phyloP scores from a whole-genome alignment of 2,888 invertebrate species.

The Eumacrocentrus americanus region DNA sequence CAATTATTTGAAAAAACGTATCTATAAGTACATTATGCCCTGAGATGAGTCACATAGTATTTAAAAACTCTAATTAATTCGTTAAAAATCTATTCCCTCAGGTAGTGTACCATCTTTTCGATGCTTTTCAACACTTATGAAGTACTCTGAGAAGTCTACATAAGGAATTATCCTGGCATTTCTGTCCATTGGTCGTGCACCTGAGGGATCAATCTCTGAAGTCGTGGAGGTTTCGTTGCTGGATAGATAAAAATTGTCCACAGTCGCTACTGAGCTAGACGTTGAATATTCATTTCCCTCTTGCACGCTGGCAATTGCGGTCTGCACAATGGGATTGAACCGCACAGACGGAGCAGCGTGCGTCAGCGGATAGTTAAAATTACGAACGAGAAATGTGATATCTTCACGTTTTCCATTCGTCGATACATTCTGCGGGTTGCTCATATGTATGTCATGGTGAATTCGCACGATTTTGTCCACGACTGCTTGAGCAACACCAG shows the following conservation, averaged over 20 bases:
- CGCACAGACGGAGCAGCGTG: slow-evolving; percentile 66
- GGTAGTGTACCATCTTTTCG: slow-evolving; percentile 72
- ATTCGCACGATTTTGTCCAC: slow-evolving; percentile 83
- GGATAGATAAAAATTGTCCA: slow-evolving; percentile 52
- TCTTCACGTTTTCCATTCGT: slow-evolving; percentile 75
- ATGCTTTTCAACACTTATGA: slow-evolving; percentile 73
- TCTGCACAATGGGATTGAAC: slow-evolving; percentile 70
- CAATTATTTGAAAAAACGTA: not conserved
- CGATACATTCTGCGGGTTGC: slow-evolving; percentile 60
- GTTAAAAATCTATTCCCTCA: slow-evolving; percentile 65
- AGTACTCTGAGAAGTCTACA: slow-evolving; percentile 84
- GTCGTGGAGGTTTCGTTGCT: slow-evolving; percentile 59
- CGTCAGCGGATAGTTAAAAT: slow-evolving; percentile 82
- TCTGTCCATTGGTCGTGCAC: slow-evolving; percentile 65
- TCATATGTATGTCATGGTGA: slow-evolving; percentile 79
- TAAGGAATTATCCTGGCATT: slow-evolving; percentile 79
- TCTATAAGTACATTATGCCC: slow-evolving; percentile 10
- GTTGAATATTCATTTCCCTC: slow-evolving; percentile 40
- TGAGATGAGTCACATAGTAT: too few relatives aligned
- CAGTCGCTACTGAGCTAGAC: slow-evolving; percentile 36
- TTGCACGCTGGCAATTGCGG: slow-evolving; percentile 52
- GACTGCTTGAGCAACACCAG: slow-evolving; percentile 84
- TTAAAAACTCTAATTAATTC: slow-evolving; percentile 16
- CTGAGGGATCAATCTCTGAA: slow-evolving; percentile 55
- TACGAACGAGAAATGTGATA: slow-evolving; percentile 83